These are phyloP conservation scores for Rhamnusium bicolor DNA, from an alignment of 2,888 invertebrate species.

Conservation along the genomic window DNA sequence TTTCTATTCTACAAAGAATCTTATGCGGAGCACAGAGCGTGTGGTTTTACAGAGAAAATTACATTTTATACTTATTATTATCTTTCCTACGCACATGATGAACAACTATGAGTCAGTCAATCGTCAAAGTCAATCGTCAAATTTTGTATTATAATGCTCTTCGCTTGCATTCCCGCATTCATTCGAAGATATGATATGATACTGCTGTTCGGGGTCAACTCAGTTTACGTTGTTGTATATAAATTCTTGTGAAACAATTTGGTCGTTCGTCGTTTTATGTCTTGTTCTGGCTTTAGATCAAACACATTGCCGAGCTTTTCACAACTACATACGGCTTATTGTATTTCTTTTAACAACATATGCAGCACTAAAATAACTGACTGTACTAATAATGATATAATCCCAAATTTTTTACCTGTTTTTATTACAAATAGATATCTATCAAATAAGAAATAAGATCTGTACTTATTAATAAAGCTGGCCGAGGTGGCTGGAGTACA, in stretches of 20 bases:
- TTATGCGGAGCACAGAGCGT: not conserved
- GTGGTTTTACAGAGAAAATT: not conserved
- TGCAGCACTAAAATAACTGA: not conserved
- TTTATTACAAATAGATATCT: not conserved
- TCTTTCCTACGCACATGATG: slow-evolving; percentile 8
- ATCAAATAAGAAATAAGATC: not conserved
- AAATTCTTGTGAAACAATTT: not conserved
- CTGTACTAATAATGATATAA: not conserved
- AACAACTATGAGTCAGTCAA: slow-evolving; percentile 31
- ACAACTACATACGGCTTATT: not conserved
- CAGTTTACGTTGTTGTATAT: not conserved
- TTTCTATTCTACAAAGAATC: not conserved
- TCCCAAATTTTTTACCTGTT: not conserved
- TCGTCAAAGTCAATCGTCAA: slow-evolving; percentile 21
- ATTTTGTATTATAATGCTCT: slow-evolving; percentile 28
- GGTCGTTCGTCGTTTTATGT: not conserved
- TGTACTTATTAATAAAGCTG: too few species aligned
- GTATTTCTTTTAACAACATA: not conserved
- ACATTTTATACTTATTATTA: slow-evolving; percentile 20
- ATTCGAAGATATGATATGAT: too few species aligned
- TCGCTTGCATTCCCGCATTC: not conserved
- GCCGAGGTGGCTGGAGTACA: too few species aligned
- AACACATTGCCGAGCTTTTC: not conserved
- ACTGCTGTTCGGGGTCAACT: slow-evolving; percentile 18
- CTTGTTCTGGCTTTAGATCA: not conserved